Base-by-base conservation (phyloP, 2,888 invertebrate genomes). In the Camptogramma bilineatum region DNA sequence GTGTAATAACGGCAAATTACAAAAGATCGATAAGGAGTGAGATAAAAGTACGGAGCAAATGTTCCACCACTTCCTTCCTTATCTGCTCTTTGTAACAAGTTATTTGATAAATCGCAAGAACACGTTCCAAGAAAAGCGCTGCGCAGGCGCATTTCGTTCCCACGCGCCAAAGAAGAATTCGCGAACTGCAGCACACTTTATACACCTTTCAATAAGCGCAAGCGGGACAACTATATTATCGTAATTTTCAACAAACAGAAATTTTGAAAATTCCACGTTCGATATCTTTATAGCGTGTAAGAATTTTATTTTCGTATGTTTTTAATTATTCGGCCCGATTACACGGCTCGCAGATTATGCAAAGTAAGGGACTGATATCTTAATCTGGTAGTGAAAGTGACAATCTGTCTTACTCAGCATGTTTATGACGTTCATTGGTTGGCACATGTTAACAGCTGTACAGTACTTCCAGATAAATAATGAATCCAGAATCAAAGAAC, bases 81-180 rank as follows among this genome's bases (percentile, higher is more conserved):
- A 73, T 72, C 72, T 71, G 71, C 71, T 80, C 79, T 82, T 71
- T 84, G 83, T 75, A 76, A 78, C 76, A 76, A 81, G 79, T 77
- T 80, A 83, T 87, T 87, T 88, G 87, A 88, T 90, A 83, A 84
- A 88, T 84, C 83, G 85, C 83, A 74, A 73, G 83, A 77, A 80
- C 80, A 80, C 80, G 84, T 91, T 91, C 91, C 89, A 74, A 86
- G 91, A 92, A 91, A 77, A 70, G 63, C 73, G 79, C 81, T 67
- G 63, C 73, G 79, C 81, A 67, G 73, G 77, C 79, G 81, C 87
- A 85, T 86, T 87, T 78, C 78, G 82, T 91, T 92, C 92, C 90
- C 92, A 91, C 91, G 90, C 83, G 83, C 80, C 79, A 76, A 73
- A 72, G 67, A 82, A 80, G 85, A 83, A 87, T 85, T 86, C 73